Evolutionary conservation across 2,113 vertebrate genomes (phyloP).

Genomic region (Galemys pyrenaicus): DNA sequence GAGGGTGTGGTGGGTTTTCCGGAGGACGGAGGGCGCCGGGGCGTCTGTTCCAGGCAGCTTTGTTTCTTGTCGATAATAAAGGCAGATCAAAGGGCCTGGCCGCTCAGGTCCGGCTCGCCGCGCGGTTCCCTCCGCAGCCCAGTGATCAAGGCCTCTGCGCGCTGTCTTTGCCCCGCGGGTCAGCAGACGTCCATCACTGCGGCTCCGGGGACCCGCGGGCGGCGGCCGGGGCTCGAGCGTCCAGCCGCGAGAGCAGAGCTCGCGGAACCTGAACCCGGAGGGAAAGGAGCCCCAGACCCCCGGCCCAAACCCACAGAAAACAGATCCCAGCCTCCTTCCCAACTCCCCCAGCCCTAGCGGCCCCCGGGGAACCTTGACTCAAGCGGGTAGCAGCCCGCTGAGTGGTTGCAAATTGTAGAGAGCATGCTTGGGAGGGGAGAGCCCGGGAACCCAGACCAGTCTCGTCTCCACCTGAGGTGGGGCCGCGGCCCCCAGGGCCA

Average conservation of each 20-base stretch:
- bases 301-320: neutral
- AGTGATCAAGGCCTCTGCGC: conserved; percentile 89
- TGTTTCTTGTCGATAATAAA: conserved; percentile 89
- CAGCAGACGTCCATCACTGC: conserved; percentile 88
- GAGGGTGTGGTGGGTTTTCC: conserved; percentile 62
- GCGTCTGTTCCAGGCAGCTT: conserved; percentile 87
- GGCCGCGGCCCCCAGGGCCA: neutral
- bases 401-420: neutral
- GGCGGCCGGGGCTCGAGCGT: conserved; percentile 66
- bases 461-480: neutral
- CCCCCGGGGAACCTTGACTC: neutral
- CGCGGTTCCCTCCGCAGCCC: conserved; percentile 86
- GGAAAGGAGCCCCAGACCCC: neutral
- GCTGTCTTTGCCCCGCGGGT: conserved; percentile 85
- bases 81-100: conserved; percentile 88
- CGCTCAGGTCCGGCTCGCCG: conserved; percentile 84
- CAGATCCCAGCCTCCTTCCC: neutral
- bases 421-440: neutral
- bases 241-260: conserved; percentile 70
- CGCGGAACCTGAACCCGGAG: conserved; percentile 34
- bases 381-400: neutral
- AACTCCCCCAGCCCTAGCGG: neutral
- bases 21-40: conserved; percentile 84
- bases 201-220: conserved; percentile 78
- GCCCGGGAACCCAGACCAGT: neutral